Percentiles rank a stretch among this genome's conserved stretches.
phyloP scores from a whole-genome alignment of 1,140 invertebrate species.

The Phocides pigmalion region DNA sequence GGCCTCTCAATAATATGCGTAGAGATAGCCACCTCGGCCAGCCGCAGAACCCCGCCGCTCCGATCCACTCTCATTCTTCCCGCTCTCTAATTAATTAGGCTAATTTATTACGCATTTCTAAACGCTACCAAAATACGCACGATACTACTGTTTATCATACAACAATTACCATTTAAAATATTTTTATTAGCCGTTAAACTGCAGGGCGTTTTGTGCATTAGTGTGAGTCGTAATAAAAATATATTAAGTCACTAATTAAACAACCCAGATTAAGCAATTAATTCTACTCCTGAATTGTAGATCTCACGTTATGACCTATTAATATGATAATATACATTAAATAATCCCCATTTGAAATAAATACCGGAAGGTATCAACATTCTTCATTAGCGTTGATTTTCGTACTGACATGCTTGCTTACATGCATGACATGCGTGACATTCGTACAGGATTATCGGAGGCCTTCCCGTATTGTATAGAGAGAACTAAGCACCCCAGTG shows the following conservation, averaged over 20 bases:
- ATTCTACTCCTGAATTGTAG: background rate
- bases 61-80: constrained; percentile 12
- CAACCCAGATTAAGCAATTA: constrained; percentile 23
- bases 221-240: constrained; percentile 3
- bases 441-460: no score
- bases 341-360: background rate
- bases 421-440: no score
- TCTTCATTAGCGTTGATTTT: no score
- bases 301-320: constrained; percentile 11
- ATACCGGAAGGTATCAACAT: no score
- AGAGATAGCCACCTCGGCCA: no score
- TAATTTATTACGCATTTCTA: constrained; percentile 43
- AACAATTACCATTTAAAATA: constrained; percentile 1
- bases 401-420: no score
- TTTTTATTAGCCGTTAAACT: constrained; percentile 15
- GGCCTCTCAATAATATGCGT: background rate
- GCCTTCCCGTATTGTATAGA: no score
- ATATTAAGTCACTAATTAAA: constrained; percentile 12
- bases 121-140: constrained; percentile 17
- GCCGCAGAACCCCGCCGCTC: background rate
- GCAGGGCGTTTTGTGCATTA: constrained; percentile 4
- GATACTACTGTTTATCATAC: background rate
- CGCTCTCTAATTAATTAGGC: constrained; percentile 45
- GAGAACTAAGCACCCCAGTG: no score
- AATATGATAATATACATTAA: background rate